phyloP scores from a whole-genome alignment of 2,113 vertebrate species.

The Podilymbus podiceps region DNA sequence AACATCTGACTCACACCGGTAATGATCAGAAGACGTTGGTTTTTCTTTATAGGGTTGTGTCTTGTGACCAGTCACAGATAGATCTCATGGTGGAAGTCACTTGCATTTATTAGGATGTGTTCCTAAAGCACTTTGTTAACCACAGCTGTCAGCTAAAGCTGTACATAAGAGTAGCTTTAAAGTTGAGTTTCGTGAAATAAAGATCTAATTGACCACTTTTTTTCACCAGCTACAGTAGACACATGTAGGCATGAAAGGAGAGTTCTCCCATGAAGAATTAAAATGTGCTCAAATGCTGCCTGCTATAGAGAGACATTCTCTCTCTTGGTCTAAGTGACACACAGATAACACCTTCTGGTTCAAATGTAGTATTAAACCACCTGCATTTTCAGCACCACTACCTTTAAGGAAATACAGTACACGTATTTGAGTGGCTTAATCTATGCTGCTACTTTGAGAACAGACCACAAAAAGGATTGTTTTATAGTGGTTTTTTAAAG shows the following conservation, averaged over 20 bases:
- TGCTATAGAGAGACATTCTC: not conserved
- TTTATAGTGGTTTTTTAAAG: conserved; percentile 42
- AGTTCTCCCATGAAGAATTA: not conserved
- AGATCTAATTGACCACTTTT: not conserved
- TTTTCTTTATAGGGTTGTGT: not conserved
- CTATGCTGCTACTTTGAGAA: not conserved
- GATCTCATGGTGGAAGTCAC: not conserved
- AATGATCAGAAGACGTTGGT: not conserved
- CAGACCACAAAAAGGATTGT: conserved; percentile 40
- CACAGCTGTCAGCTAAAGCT: not conserved
- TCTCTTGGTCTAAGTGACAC: not conserved
- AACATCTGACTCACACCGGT: not conserved
- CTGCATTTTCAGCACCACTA: not conserved
- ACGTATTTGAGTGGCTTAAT: not conserved
- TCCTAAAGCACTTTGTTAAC: not conserved
- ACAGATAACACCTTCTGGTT: not conserved
- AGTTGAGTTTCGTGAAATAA: not conserved
- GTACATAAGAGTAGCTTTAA: not conserved
- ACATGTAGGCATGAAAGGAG: not conserved
- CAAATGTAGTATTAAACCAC: not conserved
- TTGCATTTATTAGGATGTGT: not conserved
- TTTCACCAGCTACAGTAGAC: not conserved
- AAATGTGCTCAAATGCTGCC: not conserved
- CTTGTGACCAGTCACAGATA: not conserved
- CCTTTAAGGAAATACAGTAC: not conserved